Conservation (phyloP, 2,888 invertebrate species). For the Actias luna region DNA sequence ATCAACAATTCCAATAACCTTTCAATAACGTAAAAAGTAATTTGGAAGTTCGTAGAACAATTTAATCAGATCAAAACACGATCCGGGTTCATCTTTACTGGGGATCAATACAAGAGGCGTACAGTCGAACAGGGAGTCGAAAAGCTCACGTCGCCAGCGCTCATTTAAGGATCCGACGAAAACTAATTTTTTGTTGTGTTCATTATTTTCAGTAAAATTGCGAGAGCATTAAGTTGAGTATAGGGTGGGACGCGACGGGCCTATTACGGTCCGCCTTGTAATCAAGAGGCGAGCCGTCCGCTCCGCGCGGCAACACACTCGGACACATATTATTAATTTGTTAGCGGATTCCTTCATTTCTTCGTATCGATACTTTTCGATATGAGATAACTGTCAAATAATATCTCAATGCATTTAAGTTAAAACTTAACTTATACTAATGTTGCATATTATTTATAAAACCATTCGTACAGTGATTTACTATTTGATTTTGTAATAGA, state of each 20-base stretch:
- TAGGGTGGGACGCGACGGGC: conserved; percentile 74
- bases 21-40: conserved; percentile 42
- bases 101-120: conserved; percentile 51
- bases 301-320: conserved; percentile 49
- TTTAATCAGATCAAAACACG: conserved; percentile 52
- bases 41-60: conserved; percentile 59
- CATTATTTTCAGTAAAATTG: conserved; percentile 80
- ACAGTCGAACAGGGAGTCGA: conserved; percentile 34
- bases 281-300: conserved; percentile 64
- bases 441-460: background rate
- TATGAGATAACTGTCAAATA: conserved; percentile 11
- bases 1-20: conserved; percentile 28
- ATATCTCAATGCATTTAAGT: background rate
- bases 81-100: conserved; percentile 40
- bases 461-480: background rate
- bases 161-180: conserved; percentile 64
- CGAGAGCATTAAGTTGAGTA: conserved; percentile 81
- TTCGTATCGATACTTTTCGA: conserved; percentile 26
- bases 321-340: conserved; percentile 69
- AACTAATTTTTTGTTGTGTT: conserved; percentile 74
- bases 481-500: too few relatives aligned
- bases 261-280: conserved; percentile 75
- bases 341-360: conserved; percentile 52
- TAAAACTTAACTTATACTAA: background rate
- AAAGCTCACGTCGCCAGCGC: conserved; percentile 59